These are phyloP conservation scores for Lampris megalopsis DNA, from an alignment of 2,113 vertebrate species.

Conservation along the genomic window DNA sequence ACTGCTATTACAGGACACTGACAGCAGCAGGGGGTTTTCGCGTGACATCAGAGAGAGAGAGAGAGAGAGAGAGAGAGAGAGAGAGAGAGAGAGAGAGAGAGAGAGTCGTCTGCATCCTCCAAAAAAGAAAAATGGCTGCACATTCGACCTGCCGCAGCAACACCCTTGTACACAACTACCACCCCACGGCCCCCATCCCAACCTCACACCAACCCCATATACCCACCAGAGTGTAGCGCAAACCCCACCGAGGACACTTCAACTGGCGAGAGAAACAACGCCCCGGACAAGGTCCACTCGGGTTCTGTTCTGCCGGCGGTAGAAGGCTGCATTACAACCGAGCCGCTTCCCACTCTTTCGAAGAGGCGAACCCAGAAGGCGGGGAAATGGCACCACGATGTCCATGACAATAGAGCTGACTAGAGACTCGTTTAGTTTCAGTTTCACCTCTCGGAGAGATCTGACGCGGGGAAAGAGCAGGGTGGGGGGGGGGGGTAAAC, in stretches of 20 bases:
- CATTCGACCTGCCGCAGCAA: conserved; percentile 10
- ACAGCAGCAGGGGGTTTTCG: background rate
- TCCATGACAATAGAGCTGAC: background rate
- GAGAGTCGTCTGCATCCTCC: background rate
- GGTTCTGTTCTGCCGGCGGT: background rate
- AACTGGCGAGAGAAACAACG: conserved; percentile 5
- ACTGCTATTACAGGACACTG: conserved; percentile 5
- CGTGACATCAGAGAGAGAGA: background rate
- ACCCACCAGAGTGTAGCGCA: no score
- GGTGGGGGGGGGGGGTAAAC: no score
- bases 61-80: no score
- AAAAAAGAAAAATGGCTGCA: background rate
- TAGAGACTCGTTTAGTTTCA: background rate
- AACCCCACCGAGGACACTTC: conserved; percentile 1
- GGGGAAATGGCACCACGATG: background rate
- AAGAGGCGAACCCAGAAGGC: background rate
- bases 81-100: background rate
- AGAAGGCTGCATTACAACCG: background rate
- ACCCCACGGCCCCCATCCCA: background rate
- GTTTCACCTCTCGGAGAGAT: background rate
- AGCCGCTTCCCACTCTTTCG: background rate
- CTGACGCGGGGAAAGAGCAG: background rate
- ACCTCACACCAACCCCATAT: background rate
- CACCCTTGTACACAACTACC: background rate
- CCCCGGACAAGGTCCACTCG: conserved; percentile 40